These are phyloP conservation scores for Hucho hucho DNA, from an alignment of 2,113 vertebrate species.

Conservation along the genomic window DNA sequence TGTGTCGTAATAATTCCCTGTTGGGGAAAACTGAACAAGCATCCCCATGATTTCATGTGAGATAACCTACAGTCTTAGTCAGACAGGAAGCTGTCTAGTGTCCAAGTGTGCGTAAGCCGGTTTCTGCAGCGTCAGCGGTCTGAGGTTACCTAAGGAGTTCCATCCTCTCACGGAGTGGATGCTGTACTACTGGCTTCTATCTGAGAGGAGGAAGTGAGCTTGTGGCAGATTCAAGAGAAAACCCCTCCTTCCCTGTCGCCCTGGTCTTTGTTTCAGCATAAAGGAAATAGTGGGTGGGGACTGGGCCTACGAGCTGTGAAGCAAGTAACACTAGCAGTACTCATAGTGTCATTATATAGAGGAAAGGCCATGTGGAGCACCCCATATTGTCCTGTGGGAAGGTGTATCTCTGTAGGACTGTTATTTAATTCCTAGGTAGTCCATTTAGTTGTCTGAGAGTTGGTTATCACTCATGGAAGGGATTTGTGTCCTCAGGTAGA, in stretches of 20 bases:
- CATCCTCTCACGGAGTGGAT: not conserved
- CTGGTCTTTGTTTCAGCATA: slow-evolving; percentile 50
- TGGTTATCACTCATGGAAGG: slow-evolving; percentile 40
- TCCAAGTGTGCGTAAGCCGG: not conserved
- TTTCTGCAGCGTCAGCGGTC: slow-evolving; percentile 15
- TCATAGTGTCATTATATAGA: slow-evolving; percentile 39
- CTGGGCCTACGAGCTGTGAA: slow-evolving; percentile 2
- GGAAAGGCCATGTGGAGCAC: slow-evolving; percentile 46
- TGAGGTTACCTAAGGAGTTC: not conserved
- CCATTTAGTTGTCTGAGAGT: slow-evolving; percentile 15
- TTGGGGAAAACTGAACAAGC: too few species aligned
- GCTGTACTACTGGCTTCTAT: too few species aligned
- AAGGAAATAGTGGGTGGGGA: slow-evolving; percentile 71
- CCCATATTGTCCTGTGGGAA: too few species aligned
- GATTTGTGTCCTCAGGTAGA: slow-evolving; percentile 45
- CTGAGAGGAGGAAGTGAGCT: slow-evolving; percentile 55
- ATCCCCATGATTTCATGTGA: too few species aligned
- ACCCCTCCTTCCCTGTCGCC: slow-evolving; percentile 36
- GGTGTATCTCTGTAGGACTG: slow-evolving; percentile 30
- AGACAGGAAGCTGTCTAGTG: slow-evolving; percentile 26
- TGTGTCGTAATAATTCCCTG: too few species aligned
- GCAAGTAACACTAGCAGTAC: slow-evolving; percentile 2
- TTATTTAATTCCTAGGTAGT: slow-evolving; percentile 46
- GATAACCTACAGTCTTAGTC: slow-evolving; percentile 18
- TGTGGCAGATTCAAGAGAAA: slow-evolving; percentile 58